Conservation (phyloP, 1,140 invertebrate species). For the Lepidostoma basale region DNA sequence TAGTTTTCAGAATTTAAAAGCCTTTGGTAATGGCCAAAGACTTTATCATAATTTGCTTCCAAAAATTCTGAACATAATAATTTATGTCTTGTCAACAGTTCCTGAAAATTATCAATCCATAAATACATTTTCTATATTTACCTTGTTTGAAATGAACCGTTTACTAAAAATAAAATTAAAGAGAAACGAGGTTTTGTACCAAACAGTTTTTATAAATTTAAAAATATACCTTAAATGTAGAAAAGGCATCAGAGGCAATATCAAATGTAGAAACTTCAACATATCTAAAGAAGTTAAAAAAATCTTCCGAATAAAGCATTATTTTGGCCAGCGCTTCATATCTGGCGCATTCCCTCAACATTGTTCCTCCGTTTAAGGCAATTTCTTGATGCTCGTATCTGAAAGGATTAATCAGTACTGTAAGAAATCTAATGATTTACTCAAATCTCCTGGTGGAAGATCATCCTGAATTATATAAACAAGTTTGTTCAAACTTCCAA, state of each 20-base stretch:
- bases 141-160: no score
- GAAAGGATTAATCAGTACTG: slow-evolving; percentile 47
- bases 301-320: slow-evolving; percentile 96
- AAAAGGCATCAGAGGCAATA: slow-evolving; percentile 99
- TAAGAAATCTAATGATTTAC: no score
- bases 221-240: slow-evolving; percentile 92
- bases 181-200: background rate
- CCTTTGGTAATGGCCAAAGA: slow-evolving; percentile 96
- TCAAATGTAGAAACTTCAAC: slow-evolving; percentile 99
- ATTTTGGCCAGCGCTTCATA: slow-evolving; percentile 98
- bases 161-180: background rate
- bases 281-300: slow-evolving; percentile 99
- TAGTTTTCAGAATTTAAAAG: slow-evolving; percentile 99
- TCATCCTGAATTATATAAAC: no score
- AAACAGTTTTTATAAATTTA: background rate
- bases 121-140: no score
- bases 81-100: slow-evolving; percentile 98
- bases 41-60: slow-evolving; percentile 98
- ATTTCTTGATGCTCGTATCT: slow-evolving; percentile 99
- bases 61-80: slow-evolving; percentile 97
- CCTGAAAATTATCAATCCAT: no score
- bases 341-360: slow-evolving; percentile 97
- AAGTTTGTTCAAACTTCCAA: no score
- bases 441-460: no score
- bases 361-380: slow-evolving; percentile 98